Evolutionary conservation across 2,888 invertebrate species (phyloP), one percentile per base, ranked within the genome.

Genomic region (Eristalis intricaria): DNA sequence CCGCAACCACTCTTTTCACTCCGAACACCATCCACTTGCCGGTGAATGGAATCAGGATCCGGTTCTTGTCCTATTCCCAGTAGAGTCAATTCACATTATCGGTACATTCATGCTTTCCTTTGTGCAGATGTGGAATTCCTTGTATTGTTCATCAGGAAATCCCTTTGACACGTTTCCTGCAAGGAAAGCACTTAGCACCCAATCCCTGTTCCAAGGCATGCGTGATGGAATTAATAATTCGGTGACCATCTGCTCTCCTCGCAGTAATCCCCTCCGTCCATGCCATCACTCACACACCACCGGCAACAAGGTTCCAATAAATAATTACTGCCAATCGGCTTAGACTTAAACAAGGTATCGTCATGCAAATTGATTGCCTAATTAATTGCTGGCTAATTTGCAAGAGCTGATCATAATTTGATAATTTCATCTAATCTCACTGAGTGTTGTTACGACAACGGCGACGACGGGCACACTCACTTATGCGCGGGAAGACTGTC

Each of bases 311-410:
- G 19, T 19, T 50, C 19, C 50, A 50, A 50, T 50, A 50, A 50
- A 19, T 50, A 19, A 50, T 50, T 19, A 50, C 4, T n/a, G 1
- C 19, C 50, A 50, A 50, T 50, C 50, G 68, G 40, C 50, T 68
- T 43, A 32, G 50, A 29, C n/a, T 43, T 50, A 66, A 65, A 26
- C 26, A 29, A 26, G 50, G 50, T 35, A 65, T 35, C 35, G 23
- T 15, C 23, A 23, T 50, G 29, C 26, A 50, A 68, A 68, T 68
- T 68, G 68, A 50, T 68, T 68, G 50, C 11, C 11, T 68, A 68
- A 50, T 68, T 50, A 68, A 50, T 68, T 65, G 35, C 5, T 40
- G 4, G 23, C 38, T 50, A 66, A 66, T 66, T 66, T n/a, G 15
- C 7, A 40, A 43, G 43, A 38, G 50, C 50, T 19, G 50, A 50